These are phyloP conservation scores for Paratilapia polleni DNA, from an alignment of 2,113 vertebrate species.

Conservation along the genomic window DNA sequence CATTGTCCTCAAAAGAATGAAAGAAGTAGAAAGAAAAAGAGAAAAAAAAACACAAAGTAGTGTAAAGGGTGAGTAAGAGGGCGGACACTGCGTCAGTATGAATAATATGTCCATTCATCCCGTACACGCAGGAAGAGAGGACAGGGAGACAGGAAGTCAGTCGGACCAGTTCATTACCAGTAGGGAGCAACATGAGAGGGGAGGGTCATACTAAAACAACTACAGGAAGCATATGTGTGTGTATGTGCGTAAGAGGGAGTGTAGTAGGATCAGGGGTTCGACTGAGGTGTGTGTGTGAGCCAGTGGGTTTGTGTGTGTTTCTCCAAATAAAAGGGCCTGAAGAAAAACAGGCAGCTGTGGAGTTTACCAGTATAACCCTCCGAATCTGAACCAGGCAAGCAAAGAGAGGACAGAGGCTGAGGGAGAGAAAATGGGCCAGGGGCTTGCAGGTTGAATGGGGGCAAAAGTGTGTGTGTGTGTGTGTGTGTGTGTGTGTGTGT, in stretches of 20 bases:
- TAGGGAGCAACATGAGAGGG: conserved; percentile 56
- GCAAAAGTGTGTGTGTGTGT: neutral
- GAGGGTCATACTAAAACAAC: conserved; percentile 72
- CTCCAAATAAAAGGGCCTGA: conserved; percentile 42
- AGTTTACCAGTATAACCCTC: conserved; percentile 33
- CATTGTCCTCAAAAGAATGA: conserved; percentile 72
- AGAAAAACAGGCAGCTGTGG: conserved; percentile 60
- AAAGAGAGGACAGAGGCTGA: conserved; percentile 21
- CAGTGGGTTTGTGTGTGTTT: neutral
- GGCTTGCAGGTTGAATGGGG: conserved; percentile 27
- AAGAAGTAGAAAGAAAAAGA: conserved; percentile 56
- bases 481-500: neutral
- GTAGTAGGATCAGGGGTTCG: conserved; percentile 31
- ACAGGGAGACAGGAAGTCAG: conserved; percentile 71
- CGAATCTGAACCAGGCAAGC: conserved; percentile 51
- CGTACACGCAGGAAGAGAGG: conserved; percentile 70
- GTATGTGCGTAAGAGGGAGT: conserved; percentile 27
- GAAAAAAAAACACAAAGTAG: conserved; percentile 55
- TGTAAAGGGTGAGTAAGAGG: conserved; percentile 41
- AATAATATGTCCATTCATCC: conserved; percentile 77
- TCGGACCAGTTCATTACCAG: conserved; percentile 56
- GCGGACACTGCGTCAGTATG: conserved; percentile 60
- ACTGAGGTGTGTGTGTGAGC: conserved; percentile 28
- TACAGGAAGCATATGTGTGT: conserved; percentile 62
- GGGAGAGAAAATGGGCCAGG: conserved; percentile 31